Evolutionary conservation across 2,113 vertebrate species (phyloP).

Genomic region (Albula goreensis): DNA sequence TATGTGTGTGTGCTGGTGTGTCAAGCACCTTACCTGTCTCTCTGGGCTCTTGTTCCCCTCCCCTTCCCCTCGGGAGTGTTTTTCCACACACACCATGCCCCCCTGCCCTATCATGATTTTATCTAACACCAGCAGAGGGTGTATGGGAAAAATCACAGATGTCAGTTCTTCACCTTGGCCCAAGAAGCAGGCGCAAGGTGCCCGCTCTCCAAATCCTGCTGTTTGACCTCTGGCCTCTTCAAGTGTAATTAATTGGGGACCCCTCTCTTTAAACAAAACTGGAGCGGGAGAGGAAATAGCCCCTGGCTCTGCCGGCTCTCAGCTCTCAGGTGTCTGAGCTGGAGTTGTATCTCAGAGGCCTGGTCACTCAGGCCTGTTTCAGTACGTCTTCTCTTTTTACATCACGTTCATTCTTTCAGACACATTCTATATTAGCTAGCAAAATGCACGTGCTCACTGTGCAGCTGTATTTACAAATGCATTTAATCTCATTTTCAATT

Average conservation of each 20-base stretch:
- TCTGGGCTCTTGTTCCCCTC: constrained; percentile 22
- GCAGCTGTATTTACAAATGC: too few relatives aligned
- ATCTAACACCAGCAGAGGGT: constrained; percentile 56
- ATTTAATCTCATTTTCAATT: too few relatives aligned
- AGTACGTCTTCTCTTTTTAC: too few relatives aligned
- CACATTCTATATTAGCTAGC: too few relatives aligned
- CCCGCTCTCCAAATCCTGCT: constrained; percentile 30
- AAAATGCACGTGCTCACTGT: too few relatives aligned
- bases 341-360: not conserved
- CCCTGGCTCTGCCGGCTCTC: constrained; percentile 43
- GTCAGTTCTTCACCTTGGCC: constrained; percentile 53
- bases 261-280: constrained; percentile 48
- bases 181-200: constrained; percentile 55
- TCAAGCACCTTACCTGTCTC: constrained; percentile 46
- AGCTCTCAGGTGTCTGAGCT: constrained; percentile 44
- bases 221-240: constrained; percentile 51
- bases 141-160: constrained; percentile 65
- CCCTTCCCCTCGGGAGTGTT: constrained; percentile 39
- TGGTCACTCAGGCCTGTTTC: not conserved
- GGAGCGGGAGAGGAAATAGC: constrained; percentile 40
- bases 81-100: constrained; percentile 51
- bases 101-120: constrained; percentile 47
- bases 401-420: too few relatives aligned
- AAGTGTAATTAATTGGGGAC: constrained; percentile 59
- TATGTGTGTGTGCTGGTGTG: constrained; percentile 26